phyloP scores from a whole-genome alignment of 2,113 vertebrate genomes.

The Cyprinus carpio region DNA sequence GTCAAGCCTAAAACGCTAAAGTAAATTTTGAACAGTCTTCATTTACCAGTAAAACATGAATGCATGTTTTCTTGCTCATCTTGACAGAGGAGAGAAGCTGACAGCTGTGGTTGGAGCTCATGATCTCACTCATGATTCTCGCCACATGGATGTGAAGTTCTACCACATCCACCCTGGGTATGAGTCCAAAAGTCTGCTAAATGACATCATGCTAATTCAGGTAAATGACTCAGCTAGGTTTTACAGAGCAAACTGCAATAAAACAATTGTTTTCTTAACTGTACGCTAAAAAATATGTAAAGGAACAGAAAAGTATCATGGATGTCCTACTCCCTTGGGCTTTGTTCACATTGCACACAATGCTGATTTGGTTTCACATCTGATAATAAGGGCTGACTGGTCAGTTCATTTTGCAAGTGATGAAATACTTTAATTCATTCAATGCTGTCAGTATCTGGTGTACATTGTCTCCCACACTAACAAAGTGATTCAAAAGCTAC shows the following conservation, averaged over 20 bases:
- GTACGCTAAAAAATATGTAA: neutral
- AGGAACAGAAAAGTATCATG: neutral
- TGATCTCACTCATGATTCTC: neutral
- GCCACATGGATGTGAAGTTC: slow-evolving; percentile 32
- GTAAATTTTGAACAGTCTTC: neutral
- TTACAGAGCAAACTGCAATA: too few species aligned
- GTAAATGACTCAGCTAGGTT: slow-evolving; percentile 38
- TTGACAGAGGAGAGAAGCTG: slow-evolving; percentile 32
- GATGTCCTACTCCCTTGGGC: neutral
- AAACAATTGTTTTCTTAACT: too few species aligned
- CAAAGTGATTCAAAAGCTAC: too few species aligned
- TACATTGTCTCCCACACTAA: too few species aligned
- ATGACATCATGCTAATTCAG: slow-evolving; percentile 59
- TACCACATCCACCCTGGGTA: slow-evolving; percentile 56
- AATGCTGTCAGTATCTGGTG: too few species aligned
- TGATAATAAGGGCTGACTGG: neutral
- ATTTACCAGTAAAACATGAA: neutral
- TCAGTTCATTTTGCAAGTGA: too few species aligned
- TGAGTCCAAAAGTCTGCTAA: neutral
- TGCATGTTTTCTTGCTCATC: neutral
- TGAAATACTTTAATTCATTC: too few species aligned
- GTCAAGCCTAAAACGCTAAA: neutral
- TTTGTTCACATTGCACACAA: neutral
- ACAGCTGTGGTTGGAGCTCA: slow-evolving; percentile 54
- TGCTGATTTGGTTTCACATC: neutral